Evolutionary conservation across 2,797 vertebrate genomes (phyloP).

Genomic region (Botia kubotai): DNA sequence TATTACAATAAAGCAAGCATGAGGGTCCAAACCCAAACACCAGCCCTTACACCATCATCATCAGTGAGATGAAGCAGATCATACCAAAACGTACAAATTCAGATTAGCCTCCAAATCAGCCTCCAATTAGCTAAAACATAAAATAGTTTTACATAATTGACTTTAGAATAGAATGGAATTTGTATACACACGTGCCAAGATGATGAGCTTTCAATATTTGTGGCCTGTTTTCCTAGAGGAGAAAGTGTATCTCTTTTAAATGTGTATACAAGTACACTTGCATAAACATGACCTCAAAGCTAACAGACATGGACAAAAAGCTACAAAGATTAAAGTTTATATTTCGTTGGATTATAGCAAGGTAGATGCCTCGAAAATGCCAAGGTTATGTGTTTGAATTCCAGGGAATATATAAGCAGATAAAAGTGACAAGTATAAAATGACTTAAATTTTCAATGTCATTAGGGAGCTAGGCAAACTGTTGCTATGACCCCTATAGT

Average conservation of each 20-base stretch:
- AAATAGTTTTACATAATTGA: too few species aligned
- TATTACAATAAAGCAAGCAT: too few species aligned
- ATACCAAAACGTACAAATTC: too few species aligned
- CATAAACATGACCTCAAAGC: not conserved
- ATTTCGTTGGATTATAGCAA: not conserved
- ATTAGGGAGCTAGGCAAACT: slow-evolving; percentile 51
- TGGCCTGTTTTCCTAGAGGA: not conserved
- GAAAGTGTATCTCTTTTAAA: not conserved
- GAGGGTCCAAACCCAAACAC: too few species aligned
- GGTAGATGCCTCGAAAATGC: not conserved
- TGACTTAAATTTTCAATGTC: slow-evolving; percentile 21
- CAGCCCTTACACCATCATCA: too few species aligned
- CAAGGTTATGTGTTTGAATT: not conserved
- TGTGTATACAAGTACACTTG: not conserved
- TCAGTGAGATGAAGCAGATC: too few species aligned
- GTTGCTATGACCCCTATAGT: slow-evolving; percentile 19
- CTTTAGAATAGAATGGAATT: too few species aligned
- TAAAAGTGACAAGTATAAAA: slow-evolving; percentile 14
- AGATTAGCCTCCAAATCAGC: too few species aligned
- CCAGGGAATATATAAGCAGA: not conserved
- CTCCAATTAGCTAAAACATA: too few species aligned
- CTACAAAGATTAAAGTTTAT: not conserved
- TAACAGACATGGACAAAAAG: not conserved
- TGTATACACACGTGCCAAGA: too few species aligned
- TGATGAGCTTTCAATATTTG: not conserved